A percentile compares a stretch with the other conserved stretches of the same genome.
phyloP scores from a whole-genome alignment of 2,797 vertebrate species.

The Acanthiza pusilla region DNA sequence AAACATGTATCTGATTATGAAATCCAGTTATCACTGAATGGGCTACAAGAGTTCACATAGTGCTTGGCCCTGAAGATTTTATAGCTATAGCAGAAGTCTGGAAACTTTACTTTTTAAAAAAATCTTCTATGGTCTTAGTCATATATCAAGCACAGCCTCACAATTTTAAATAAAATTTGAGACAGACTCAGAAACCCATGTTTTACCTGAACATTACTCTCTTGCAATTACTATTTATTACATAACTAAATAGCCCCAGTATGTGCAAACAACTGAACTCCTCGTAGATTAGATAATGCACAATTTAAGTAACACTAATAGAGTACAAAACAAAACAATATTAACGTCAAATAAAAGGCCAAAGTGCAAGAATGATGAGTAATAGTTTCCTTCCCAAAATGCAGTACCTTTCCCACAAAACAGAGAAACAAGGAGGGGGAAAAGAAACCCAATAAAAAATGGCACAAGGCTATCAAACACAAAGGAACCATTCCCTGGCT shows the following conservation, averaged over 20 bases:
- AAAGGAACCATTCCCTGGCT: neutral
- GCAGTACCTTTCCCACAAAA: neutral
- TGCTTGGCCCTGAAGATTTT: neutral
- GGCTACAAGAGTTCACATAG: neutral
- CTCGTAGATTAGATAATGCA: neutral
- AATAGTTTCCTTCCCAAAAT: neutral
- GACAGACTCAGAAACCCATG: neutral
- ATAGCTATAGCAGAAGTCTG: neutral
- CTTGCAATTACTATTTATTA: neutral
- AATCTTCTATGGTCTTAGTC: neutral
- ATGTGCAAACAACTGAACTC: neutral
- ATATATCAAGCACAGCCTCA: neutral
- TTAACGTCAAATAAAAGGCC: neutral
- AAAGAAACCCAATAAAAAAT: neutral
- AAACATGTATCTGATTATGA: neutral
- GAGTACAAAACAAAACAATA: neutral
- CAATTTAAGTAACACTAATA: neutral
- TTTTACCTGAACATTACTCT: neutral
- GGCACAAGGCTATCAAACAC: neutral
- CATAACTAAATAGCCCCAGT: neutral
- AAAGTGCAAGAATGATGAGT: neutral
- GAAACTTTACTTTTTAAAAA: neutral
- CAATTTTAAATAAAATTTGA: neutral
- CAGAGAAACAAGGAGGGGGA: neutral
- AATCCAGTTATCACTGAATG: neutral